Evolutionary conservation across 2,888 invertebrate genomes (phyloP), one percentile per base, ranked within the genome.

Genomic region (Urechis unicinctus): DNA sequence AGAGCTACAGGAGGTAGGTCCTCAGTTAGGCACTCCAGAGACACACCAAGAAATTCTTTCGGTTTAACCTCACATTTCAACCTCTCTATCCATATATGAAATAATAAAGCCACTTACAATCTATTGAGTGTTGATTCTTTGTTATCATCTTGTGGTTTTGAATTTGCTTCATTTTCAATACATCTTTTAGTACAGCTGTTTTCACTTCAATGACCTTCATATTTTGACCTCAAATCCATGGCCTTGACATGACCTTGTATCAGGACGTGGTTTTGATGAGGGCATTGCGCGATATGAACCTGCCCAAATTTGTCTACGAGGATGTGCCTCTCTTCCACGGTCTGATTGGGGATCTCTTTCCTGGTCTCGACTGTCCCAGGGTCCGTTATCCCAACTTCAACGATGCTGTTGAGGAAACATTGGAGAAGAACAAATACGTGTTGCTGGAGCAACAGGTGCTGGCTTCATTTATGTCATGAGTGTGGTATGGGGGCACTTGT

Each of bases 241-340:
- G 36, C 17, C 9, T 13, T 17, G 36, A 17, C 17, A 17, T 17
- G 9, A 9, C 9, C 9, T 36, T 17, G 36, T 49, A 47, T 4
- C 62, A 77, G 81, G 86, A 88, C 63, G 84, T 91, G 67, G 89
- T 94, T 3, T 81, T 94, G 24, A 92, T 94, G 91, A 83, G 91
- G 68, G 92, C 93, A 1, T 81, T 94, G 41, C 82, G 90, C 66
- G 93, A 93, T 71, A 91, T 92, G 89, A 94, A 93, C 78, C 83
- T 90, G 66, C 92, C 94, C 0, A 94, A 94, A 78, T 92, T 94
- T 75, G 86, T 93, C 25, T 90, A 85, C 70, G 92, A 93, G 71
- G 94, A 94, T 75, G 89, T 91, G 1, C 90, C 91, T 0, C 79
- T 93, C 6, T 94, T 94, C 79, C 77, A 91, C 65, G 92, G 91